phyloP scores from a whole-genome alignment of 2,888 invertebrate species.

The Lepas anatifera region DNA sequence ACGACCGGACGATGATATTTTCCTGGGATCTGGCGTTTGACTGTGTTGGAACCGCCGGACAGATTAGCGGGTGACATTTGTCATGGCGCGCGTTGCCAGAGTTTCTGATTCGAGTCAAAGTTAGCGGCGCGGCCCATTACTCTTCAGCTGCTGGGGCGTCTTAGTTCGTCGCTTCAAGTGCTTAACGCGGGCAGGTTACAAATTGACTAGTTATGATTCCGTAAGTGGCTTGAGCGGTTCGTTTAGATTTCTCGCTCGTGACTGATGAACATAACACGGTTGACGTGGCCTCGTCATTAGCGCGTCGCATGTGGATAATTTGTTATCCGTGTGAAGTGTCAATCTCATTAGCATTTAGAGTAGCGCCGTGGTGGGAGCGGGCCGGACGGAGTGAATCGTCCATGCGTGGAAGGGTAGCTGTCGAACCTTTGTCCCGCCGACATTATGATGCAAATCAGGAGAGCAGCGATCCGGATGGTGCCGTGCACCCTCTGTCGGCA shows the following conservation, averaged over 20 bases:
- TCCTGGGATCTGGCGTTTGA: too few species aligned
- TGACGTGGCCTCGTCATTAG: constrained; percentile 1
- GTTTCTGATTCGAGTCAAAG: neutral
- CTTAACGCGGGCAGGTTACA: neutral
- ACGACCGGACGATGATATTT: too few species aligned
- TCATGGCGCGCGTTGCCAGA: neutral
- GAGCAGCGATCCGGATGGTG: too few species aligned
- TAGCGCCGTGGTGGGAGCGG: too few species aligned
- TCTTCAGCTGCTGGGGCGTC: neutral
- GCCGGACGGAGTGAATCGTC: neutral
- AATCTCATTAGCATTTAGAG: constrained; percentile 10
- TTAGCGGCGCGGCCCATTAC: neutral
- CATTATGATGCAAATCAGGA: neutral
- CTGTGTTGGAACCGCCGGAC: too few species aligned
- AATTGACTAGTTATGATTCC: constrained; percentile 7
- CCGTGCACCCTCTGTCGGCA: too few species aligned
- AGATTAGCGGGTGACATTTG: neutral
- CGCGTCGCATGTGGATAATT: neutral
- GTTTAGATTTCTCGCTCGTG: neutral
- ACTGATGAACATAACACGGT: neutral
- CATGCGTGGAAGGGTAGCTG: neutral
- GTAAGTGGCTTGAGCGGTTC: neutral
- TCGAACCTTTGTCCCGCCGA: neutral
- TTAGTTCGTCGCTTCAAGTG: neutral
- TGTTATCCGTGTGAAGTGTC: constrained; percentile 6